Evolutionary conservation across 2,888 invertebrate species (phyloP).

Genomic region (Hirtodrosophila confusa): DNA sequence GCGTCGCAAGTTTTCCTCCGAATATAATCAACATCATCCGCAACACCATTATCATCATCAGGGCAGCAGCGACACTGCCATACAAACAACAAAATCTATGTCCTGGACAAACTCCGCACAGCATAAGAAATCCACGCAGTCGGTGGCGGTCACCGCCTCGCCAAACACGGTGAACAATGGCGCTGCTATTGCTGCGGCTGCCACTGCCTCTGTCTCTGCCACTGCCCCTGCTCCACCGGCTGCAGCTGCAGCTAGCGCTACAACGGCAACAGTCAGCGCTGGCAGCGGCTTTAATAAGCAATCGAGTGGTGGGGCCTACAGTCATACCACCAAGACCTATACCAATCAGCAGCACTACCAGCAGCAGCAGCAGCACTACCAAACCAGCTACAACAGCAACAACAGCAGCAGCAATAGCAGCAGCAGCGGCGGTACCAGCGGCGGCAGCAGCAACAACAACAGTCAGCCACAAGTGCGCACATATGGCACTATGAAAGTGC

Average conservation of each 20-base stretch:
- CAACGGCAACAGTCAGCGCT: constrained; percentile 16
- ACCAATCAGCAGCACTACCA: constrained; percentile 81
- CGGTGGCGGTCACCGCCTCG: constrained; percentile 83
- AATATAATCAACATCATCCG: constrained; percentile 64
- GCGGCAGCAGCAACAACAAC: constrained; percentile 55
- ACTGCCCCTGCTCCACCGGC: not conserved
- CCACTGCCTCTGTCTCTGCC: no score
- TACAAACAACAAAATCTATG: constrained; percentile 82
- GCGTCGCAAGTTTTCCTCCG: constrained; percentile 74
- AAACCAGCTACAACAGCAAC: constrained; percentile 48
- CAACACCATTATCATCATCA: constrained; percentile 57
- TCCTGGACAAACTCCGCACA: constrained; percentile 84
- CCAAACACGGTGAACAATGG: constrained; percentile 79
- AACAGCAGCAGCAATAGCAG: constrained; percentile 18
- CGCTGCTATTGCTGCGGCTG: constrained; percentile 12
- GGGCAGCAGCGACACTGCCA: constrained; percentile 67
- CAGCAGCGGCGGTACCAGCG: constrained; percentile 30
- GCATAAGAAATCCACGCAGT: constrained; percentile 84
- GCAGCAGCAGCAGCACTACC: constrained; percentile 75
- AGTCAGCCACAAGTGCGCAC: constrained; percentile 83
- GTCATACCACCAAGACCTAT: constrained; percentile 75
- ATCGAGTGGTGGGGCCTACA: constrained; percentile 39
- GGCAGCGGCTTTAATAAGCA: constrained; percentile 33
- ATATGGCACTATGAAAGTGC: constrained; percentile 82
- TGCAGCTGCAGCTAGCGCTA: constrained; percentile 2